A percentile compares a stretch with the other conserved stretches of the same genome.
These are phyloP conservation scores for Spea multiplicata DNA, from an alignment of 2,113 vertebrate genomes.

Conservation along the genomic window DNA sequence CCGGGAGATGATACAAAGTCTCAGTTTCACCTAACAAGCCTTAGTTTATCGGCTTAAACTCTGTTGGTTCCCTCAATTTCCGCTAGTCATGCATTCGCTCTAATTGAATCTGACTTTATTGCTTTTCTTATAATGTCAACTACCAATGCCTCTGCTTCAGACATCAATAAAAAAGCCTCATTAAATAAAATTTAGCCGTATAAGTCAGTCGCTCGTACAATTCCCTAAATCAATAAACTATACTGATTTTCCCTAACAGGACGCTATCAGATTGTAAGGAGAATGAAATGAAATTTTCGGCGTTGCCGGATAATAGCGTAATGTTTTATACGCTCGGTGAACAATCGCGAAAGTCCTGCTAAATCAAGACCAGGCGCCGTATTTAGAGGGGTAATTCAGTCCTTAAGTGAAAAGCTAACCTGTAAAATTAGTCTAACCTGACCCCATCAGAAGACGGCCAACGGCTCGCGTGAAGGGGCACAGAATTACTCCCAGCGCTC, in stretches of 20 bases:
- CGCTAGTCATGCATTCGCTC: slow-evolving; percentile 17
- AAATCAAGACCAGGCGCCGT: background rate
- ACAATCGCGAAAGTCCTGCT: background rate
- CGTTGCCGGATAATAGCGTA: background rate
- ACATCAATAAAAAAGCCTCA: slow-evolving; percentile 30
- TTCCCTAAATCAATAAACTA: slow-evolving; percentile 30
- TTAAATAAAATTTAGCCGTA: slow-evolving; percentile 23
- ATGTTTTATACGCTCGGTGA: background rate
- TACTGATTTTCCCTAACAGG: background rate
- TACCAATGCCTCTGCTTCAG: background rate
- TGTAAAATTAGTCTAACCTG: too few relatives aligned
- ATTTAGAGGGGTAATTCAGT: too few relatives aligned
- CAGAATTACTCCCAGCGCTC: too few relatives aligned
- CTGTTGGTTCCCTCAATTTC: background rate
- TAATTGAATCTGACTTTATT: slow-evolving; percentile 35
- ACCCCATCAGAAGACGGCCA: too few relatives aligned
- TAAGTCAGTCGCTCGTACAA: slow-evolving; percentile 1
- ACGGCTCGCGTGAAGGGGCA: too few relatives aligned
- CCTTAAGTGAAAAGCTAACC: too few relatives aligned
- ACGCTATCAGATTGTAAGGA: background rate
- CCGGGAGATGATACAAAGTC: too few relatives aligned
- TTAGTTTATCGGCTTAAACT: slow-evolving; percentile 4
- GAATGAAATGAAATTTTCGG: background rate
- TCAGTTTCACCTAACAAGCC: background rate
- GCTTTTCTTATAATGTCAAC: slow-evolving; percentile 32